phyloP scores from a whole-genome alignment of 2,797 vertebrate species.

The Myotis daubentonii region DNA sequence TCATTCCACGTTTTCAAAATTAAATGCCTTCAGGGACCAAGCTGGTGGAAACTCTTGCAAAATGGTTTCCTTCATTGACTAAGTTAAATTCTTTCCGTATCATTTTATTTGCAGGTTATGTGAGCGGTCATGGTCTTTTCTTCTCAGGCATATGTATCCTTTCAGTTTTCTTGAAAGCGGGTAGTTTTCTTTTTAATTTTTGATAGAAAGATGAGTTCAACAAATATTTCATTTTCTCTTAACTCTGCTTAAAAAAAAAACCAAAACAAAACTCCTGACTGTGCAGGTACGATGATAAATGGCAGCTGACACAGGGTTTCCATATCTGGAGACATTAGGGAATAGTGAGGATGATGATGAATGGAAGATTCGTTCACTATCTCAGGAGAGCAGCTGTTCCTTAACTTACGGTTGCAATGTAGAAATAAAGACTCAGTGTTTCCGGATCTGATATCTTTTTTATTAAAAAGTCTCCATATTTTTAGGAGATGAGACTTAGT shows the following conservation, averaged over 20 bases:
- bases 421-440: background rate
- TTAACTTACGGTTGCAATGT: background rate
- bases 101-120: background rate
- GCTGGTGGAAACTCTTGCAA: background rate
- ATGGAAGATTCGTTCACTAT: slow-evolving; percentile 7
- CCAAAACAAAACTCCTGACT: background rate
- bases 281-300: slow-evolving; percentile 7
- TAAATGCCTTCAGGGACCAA: background rate
- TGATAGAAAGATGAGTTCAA: background rate
- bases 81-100: background rate
- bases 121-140: background rate
- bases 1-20: background rate
- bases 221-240: slow-evolving; percentile 49
- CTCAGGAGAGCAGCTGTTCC: background rate
- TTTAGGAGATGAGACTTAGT: slow-evolving; percentile 31
- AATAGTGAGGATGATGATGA: background rate
- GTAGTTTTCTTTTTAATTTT: slow-evolving; percentile 40
- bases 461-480: background rate
- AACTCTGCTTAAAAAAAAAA: slow-evolving; percentile 26
- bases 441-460: background rate
- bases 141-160: background rate
- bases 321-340: slow-evolving; percentile 1
- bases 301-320: slow-evolving; percentile 15
- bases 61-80: background rate
- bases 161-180: background rate